A percentile compares a stretch with the other conserved stretches of the same genome.
phyloP scores from a whole-genome alignment of 2,113 vertebrate genomes.

The Nipponia nippon region DNA sequence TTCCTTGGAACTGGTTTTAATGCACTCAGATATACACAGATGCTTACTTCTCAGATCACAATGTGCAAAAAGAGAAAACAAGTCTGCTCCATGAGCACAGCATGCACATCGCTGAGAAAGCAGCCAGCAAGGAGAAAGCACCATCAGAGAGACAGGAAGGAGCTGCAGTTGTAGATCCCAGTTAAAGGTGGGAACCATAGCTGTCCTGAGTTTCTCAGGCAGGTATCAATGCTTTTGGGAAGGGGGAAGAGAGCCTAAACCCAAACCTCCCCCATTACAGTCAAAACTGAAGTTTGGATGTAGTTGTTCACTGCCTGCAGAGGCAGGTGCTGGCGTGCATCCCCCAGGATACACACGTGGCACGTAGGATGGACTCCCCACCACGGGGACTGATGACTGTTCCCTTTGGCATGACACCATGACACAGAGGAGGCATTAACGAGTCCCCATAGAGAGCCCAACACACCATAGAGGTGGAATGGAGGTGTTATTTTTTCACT shows the following conservation, averaged over 20 bases:
- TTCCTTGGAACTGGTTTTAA: not conserved
- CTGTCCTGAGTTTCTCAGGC: not conserved
- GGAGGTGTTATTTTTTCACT: not conserved
- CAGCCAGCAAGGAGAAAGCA: not conserved
- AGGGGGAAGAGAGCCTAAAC: not conserved
- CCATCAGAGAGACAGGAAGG: not conserved
- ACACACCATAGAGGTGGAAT: not conserved
- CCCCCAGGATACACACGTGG: fast-evolving
- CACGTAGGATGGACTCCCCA: not conserved
- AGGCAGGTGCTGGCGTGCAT: too few relatives aligned
- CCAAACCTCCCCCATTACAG: not conserved
- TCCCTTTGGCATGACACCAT: not conserved
- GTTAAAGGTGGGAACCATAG: not conserved
- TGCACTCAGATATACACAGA: not conserved
- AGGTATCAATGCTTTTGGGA: not conserved
- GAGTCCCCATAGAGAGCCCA: fast-evolving
- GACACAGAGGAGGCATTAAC: not conserved
- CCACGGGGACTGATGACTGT: not conserved
- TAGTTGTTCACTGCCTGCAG: not conserved
- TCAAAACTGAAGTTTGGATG: not conserved
- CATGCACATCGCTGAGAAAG: fast-evolving
- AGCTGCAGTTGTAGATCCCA: not conserved
- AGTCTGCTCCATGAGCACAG: not conserved
- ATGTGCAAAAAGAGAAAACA: not conserved
- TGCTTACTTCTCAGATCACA: not conserved